Evolutionary conservation across 2,888 invertebrate genomes (phyloP), one percentile per base, ranked within the genome.

Genomic region (Trissolcus brochymenae): DNA sequence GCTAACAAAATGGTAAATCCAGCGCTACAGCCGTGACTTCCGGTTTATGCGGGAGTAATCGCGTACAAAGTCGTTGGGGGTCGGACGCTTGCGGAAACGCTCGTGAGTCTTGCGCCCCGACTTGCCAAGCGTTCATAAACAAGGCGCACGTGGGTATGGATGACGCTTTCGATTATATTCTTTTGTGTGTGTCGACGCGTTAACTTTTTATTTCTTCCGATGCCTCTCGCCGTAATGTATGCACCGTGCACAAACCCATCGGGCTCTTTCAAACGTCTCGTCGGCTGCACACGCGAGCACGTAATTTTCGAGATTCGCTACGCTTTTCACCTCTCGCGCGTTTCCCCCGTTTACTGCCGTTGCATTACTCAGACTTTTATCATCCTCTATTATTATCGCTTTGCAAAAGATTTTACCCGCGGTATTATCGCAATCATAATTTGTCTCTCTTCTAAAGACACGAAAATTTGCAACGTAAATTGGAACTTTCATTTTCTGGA

Each of bases 1-100:
- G 73, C 61, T 54, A 67, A 43, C 64, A 61, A 64, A 66, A 66
- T 59, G 60, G 66, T 59, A 75, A 70, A 75, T 70, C 68, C 60
- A 50, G 54, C 62, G 59, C 66, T 61, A 67, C 50, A 74, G 66
- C 55, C 73, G 73, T 68, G 75, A 75, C 75, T 75, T 75, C 75
- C 75, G 66, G 50, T 60, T 62, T 6, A 49, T 56, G 75, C 75
- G 46, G 54, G 54, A 25, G 75, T 75, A 75, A 75, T 68, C 75
- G 75, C 64, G 67, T 46, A 68, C 64, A 68, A 75, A 75, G 68
- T 75, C 68, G 21, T 46, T 40, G 67, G 53, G 61, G 25, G 67
- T 59, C 64, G 56, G 21, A n/a, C 50, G 41, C 55, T 73, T 49
- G 50, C 73, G 55, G 67, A 74, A 66, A 66, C 60, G 50, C 62